Evolutionary conservation across 2,113 vertebrate species (phyloP), one percentile per base, ranked within the genome.

Genomic region (Upupa epops): DNA sequence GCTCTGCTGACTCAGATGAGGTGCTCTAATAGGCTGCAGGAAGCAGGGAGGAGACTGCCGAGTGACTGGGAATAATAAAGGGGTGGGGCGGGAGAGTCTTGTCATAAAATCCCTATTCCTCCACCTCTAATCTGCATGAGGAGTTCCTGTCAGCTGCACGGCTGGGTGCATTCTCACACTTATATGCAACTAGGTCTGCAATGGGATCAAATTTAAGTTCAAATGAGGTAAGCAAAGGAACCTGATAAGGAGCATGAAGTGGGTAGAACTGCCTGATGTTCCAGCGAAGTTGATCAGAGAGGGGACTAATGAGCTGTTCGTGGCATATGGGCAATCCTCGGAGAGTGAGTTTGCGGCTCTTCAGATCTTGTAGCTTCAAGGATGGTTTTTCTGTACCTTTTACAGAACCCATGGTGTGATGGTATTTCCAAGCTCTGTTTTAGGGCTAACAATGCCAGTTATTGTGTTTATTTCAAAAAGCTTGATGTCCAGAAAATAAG

Each of bases 141-240:
- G 77, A 92, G 86, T 5, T 86, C 61, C 90, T 92, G 65, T 34
- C 72, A 58, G 88, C 51, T 4, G 0, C 51, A 45, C 24, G 0
- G 31, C 73, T 71, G 1, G 0, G 54, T 31, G 12, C n/a, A 36
- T 55, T 64, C 86, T 63, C 63, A 68, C 56, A 22, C 13, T 95
- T 94, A 56, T 0, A 96, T 96, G 96, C 87, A 78, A 74, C 90
- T 17, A 64, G 45, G 60, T 8, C 89, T 86, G 84, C 68, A 58
- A 97, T 97, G 96, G 96, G 96, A 92, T 93, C 94, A 75, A 97
- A 92, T 95, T 81, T 93, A 88, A 97, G 96, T 45, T 96, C 96
- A 78, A 94, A 69, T 85, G 96, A 96, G 96, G 96, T 97, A 96
- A 97, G 96, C 3, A 80, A 74, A 86, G 69, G 13, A 75, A 71